A percentile compares a stretch with the other conserved stretches of the same genome.
These are phyloP conservation scores for Astreopora myriophthalma DNA, from an alignment of 64 coral and sea anemone genomes.

Conservation along the genomic window DNA sequence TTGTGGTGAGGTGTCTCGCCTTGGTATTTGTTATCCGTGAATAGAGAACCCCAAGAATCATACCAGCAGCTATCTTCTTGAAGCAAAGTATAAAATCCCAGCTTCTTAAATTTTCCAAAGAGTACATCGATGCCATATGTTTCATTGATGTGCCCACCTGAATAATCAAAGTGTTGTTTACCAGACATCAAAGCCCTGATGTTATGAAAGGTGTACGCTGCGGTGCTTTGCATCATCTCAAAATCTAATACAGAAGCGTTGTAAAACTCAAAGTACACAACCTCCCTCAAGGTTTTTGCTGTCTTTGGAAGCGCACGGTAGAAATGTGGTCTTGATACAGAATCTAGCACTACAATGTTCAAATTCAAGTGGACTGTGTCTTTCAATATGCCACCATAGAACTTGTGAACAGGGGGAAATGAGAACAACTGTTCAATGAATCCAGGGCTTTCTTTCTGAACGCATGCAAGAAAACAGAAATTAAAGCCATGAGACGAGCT, in stretches of 20 bases:
- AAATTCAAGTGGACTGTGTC: slow-evolving; percentile 49
- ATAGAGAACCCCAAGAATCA: slow-evolving; percentile 66
- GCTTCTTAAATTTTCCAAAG: slow-evolving; percentile 56
- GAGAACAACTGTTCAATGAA: slow-evolving; percentile 52
- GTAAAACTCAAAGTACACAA: slow-evolving; percentile 1
- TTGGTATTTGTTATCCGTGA: slow-evolving; percentile 49
- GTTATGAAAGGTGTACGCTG: slow-evolving; percentile 63
- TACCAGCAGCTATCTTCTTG: slow-evolving; percentile 87
- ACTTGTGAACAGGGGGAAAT: slow-evolving; percentile 4
- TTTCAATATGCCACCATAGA: background rate
- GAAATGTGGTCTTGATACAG: slow-evolving; percentile 73
- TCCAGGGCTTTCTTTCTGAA: background rate
- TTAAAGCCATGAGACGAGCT: slow-evolving; percentile 7
- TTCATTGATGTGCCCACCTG: slow-evolving; percentile 3
- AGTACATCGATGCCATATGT: slow-evolving; percentile 47
- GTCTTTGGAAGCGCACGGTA: slow-evolving; percentile 67
- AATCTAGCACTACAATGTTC: slow-evolving; percentile 75
- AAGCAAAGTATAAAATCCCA: slow-evolving; percentile 68
- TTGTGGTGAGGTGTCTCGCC: slow-evolving; percentile 29
- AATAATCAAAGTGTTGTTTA: slow-evolving; percentile 5
- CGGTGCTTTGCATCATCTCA: slow-evolving; percentile 68
- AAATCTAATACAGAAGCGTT: slow-evolving; percentile 68
- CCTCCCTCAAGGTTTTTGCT: slow-evolving; percentile 31
- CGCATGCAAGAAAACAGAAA: slow-evolving; percentile 62
- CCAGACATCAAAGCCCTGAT: slow-evolving; percentile 67